Conservation (phyloP, 2,797 vertebrate genomes). For the Pterois miles region DNA sequence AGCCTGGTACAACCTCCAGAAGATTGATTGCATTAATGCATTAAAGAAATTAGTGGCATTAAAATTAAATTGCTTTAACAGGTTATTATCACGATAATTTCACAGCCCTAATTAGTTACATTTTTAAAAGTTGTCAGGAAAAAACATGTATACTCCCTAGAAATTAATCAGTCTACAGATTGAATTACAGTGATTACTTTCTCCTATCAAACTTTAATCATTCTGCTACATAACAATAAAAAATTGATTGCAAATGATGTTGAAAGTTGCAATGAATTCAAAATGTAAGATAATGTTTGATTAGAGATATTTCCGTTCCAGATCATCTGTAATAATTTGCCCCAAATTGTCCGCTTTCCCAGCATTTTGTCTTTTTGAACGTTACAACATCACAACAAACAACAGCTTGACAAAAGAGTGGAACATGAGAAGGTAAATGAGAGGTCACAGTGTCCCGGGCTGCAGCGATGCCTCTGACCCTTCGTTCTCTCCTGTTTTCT, state of each 20-base stretch:
- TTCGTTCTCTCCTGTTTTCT: constrained; percentile 32
- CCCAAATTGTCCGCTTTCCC: background rate
- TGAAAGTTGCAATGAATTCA: background rate
- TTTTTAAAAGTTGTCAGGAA: background rate
- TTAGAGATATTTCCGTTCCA: background rate
- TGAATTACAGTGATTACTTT: background rate
- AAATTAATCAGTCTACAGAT: constrained; percentile 11
- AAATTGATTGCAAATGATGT: background rate
- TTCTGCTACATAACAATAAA: background rate
- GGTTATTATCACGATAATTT: no score
- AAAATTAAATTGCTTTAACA: no score
- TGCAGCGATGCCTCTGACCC: constrained; percentile 43
- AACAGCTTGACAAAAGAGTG: background rate
- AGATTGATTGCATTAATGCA: no score
- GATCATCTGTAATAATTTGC: background rate
- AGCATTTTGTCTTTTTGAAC: background rate
- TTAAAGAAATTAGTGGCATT: no score
- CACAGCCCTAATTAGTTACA: background rate
- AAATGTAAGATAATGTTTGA: background rate
- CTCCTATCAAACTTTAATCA: constrained; percentile 1
- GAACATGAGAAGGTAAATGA: constrained; percentile 18
- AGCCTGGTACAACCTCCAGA: no score
- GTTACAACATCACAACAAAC: background rate
- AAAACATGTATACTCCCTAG: background rate
- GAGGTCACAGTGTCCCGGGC: constrained; percentile 21